phyloP scores from a whole-genome alignment of 2,797 vertebrate genomes.

The Huso huso region DNA sequence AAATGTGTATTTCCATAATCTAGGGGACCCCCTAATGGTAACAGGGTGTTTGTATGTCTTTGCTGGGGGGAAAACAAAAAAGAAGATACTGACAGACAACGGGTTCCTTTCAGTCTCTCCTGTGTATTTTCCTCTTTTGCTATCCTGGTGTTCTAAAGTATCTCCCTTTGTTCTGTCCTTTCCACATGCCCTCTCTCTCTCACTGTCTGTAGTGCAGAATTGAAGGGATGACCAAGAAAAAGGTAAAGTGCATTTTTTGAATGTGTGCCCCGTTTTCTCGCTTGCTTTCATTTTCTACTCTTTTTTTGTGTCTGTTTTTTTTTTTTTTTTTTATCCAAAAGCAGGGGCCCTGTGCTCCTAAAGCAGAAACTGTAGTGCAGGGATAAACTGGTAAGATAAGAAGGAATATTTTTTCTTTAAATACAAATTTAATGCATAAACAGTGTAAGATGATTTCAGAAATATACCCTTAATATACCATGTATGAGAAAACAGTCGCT shows the following conservation, averaged over 20 bases:
- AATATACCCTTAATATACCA: no score
- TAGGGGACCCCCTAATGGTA: no score
- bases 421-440: no score
- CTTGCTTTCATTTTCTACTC: background rate
- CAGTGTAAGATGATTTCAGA: no score
- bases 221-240: conserved; percentile 78
- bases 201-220: conserved; percentile 90
- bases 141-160: conserved; percentile 50
- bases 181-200: conserved; percentile 70
- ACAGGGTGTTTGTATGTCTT: no score
- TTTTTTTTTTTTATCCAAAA: background rate
- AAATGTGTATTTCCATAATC: no score
- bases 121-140: conserved; percentile 14
- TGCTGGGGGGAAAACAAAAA: no score
- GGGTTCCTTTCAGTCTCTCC: conserved; percentile 7
- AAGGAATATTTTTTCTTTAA: no score
- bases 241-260: conserved; percentile 70
- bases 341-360: background rate
- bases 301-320: background rate
- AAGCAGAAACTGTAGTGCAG: background rate
- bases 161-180: conserved; percentile 71
- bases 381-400: no score
- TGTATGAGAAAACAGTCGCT: no score
- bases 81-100: no score
- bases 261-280: conserved; percentile 22